Evolutionary conservation across 1,140 invertebrate genomes (phyloP).

Genomic region (Aphelenchoides besseyi): DNA sequence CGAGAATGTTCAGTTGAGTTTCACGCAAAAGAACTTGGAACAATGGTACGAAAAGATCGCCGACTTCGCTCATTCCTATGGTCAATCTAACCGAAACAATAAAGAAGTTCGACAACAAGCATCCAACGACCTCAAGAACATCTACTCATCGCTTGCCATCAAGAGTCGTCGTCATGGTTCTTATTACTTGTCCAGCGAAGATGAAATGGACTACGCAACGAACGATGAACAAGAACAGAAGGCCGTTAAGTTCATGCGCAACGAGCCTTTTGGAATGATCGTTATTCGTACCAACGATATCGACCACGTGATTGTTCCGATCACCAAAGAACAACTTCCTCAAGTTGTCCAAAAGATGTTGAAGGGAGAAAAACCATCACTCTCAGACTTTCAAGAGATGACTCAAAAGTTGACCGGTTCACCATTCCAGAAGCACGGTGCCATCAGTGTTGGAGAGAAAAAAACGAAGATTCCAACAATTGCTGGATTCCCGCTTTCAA

Average conservation of each 20-base stretch:
- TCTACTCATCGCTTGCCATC: constrained; percentile 35
- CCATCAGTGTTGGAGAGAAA: constrained; percentile 27
- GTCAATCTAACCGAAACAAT: constrained; percentile 11
- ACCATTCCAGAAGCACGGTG: constrained; percentile 19
- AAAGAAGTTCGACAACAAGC: constrained; percentile 7
- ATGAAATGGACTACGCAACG: background rate
- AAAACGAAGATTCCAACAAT: constrained; percentile 35
- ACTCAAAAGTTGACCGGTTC: background rate
- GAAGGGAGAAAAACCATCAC: constrained; percentile 32
- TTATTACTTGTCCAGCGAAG: constrained; percentile 11
- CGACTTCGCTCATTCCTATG: constrained; percentile 5
- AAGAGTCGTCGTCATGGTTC: constrained; percentile 29
- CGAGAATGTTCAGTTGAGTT: constrained; percentile 25
- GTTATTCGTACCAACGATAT: constrained; percentile 31
- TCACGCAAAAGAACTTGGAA: constrained; percentile 43
- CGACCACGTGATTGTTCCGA: constrained; percentile 38
- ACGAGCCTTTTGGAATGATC: constrained; percentile 42
- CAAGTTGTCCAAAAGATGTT: constrained; percentile 23
- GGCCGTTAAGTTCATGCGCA: background rate
- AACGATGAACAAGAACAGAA: constrained; percentile 20
- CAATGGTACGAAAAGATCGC: constrained; percentile 34
- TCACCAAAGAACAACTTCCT: constrained; percentile 25
- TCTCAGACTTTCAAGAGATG: constrained; percentile 17
- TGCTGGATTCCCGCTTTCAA: constrained; percentile 27
- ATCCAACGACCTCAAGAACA: background rate